phyloP scores from a whole-genome alignment of 2,797 vertebrate genomes.

The Etheostoma perlongum region DNA sequence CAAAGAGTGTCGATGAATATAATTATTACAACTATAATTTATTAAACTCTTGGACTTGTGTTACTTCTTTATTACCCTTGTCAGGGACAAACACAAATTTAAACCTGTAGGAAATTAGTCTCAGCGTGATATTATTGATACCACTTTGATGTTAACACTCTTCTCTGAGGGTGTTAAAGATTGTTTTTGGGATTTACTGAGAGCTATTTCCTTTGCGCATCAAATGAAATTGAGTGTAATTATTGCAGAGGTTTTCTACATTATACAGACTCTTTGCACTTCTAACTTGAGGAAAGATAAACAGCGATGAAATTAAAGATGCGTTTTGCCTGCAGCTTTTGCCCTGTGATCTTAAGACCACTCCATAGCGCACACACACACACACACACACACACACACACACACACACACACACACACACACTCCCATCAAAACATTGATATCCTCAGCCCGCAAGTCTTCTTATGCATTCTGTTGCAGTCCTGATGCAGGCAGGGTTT shows the following conservation, averaged over 20 bases:
- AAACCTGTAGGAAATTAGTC: slow-evolving; percentile 74
- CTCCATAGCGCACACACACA: not conserved
- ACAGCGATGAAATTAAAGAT: slow-evolving; percentile 75
- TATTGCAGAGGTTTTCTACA: slow-evolving; percentile 57
- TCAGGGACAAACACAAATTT: slow-evolving; percentile 51
- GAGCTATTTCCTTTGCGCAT: slow-evolving; percentile 57
- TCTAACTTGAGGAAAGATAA: slow-evolving; percentile 64
- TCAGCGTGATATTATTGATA: slow-evolving; percentile 56
- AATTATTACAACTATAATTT: slow-evolving; percentile 1
- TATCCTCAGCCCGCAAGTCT: slow-evolving; percentile 39
- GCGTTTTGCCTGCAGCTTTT: slow-evolving; percentile 66
- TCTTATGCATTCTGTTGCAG: slow-evolving; percentile 74
- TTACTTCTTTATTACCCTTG: slow-evolving; percentile 33
- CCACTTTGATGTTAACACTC: slow-evolving; percentile 68
- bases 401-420: slow-evolving; percentile 12
- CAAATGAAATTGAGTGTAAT: slow-evolving; percentile 65
- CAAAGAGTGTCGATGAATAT: not conserved
- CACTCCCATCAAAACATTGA: slow-evolving; percentile 18
- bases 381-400: slow-evolving; percentile 2
- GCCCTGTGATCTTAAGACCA: slow-evolving; percentile 62
- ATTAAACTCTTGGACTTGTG: slow-evolving; percentile 11
- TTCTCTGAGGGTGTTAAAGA: slow-evolving; percentile 57
- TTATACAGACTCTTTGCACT: slow-evolving; percentile 48
- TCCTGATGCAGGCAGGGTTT: slow-evolving; percentile 51
- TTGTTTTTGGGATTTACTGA: slow-evolving; percentile 68